Evolutionary conservation across 2,888 invertebrate genomes (phyloP).

Genomic region (Xylota sylvarum): DNA sequence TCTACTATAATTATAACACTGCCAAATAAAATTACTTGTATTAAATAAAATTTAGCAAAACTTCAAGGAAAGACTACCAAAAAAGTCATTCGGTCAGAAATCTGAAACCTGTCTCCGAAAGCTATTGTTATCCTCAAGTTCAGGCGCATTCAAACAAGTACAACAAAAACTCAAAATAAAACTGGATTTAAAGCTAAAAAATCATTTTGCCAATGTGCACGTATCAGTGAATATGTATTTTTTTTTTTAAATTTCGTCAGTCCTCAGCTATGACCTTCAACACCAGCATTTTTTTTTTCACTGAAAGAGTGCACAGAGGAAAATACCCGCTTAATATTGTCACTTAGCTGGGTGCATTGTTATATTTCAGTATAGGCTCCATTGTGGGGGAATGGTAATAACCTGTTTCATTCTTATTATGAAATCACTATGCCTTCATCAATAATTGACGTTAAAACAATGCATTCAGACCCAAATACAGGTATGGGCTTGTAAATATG

Average conservation of each 20-base stretch:
- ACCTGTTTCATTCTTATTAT: conserved; percentile 30
- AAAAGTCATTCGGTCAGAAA: conserved; percentile 37
- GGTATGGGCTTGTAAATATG: background rate
- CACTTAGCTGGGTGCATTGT: conserved; percentile 4
- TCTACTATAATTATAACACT: background rate
- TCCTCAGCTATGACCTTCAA: conserved; percentile 32
- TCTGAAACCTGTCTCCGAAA: conserved; percentile 49
- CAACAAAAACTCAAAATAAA: conserved; percentile 8
- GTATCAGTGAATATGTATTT: conserved; percentile 3
- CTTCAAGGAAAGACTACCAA: conserved; percentile 16
- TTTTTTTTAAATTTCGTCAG: conserved; percentile 7
- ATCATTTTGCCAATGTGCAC: conserved; percentile 12
- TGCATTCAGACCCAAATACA: background rate
- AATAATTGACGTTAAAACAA: background rate
- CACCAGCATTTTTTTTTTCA: conserved; percentile 8
- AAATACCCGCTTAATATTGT: background rate
- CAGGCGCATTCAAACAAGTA: conserved; percentile 26
- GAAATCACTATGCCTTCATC: conserved; percentile 17
- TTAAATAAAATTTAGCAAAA: conserved; percentile 1
- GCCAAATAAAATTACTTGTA: too few species aligned
- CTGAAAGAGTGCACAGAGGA: conserved; percentile 11
- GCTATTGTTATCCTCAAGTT: conserved; percentile 45
- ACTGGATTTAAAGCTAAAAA: conserved; percentile 42
- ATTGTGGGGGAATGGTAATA: background rate
- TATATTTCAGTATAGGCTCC: background rate